Base-by-base conservation (phyloP, 1,140 invertebrate species). In the Hypothenemus hampei region DNA sequence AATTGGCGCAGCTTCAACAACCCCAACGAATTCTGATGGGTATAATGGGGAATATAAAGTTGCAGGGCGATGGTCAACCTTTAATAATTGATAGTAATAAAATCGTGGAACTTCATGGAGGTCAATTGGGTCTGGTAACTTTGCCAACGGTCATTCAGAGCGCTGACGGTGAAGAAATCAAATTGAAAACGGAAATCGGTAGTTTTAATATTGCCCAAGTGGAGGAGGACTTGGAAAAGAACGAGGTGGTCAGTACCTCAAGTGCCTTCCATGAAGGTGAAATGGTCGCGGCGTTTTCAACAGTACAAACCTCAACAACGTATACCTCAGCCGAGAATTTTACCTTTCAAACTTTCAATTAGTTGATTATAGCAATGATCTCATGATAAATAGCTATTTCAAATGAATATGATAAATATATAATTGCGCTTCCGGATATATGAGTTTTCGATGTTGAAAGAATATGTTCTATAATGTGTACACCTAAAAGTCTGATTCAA, bases 1-100 rank as follows among this genome's bases (percentile, higher is more conserved):
- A 44, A 15, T 19, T 46, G 16, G 13, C 39, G 4, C 47, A 50
- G 7, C 31, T 54, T 6, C 50, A 56, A 29, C 52, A 48, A 41
- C 59, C 59, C 3, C 60, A 61, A 26, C 49, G 60, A 33, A 58
- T 62, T n/a, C 26, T 62, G 8, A 59, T 65, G 47, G 58, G 62
- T n/a, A 61, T 65, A 13, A 63, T 65, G 60, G 60, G 58, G 4
- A 58, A 62, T 23, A 50, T 65, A 22, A 63, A 64, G 45, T 23
- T 64, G 16, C 45, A 33, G 13, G 46, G 40, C 43, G 40, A 60
- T 33, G 46, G 16, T 13, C 52, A 63, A 52, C 53, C 59, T 0
- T 55, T 66, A 15, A 51, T 65, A 23, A 61, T 66, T 1, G 64
- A 66, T 24, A 48, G 36, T 21, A 45, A 59, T 20, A 66, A 66